Base-by-base conservation (phyloP, 2,888 invertebrate genomes). In the Zootermopsis nevadensis region DNA sequence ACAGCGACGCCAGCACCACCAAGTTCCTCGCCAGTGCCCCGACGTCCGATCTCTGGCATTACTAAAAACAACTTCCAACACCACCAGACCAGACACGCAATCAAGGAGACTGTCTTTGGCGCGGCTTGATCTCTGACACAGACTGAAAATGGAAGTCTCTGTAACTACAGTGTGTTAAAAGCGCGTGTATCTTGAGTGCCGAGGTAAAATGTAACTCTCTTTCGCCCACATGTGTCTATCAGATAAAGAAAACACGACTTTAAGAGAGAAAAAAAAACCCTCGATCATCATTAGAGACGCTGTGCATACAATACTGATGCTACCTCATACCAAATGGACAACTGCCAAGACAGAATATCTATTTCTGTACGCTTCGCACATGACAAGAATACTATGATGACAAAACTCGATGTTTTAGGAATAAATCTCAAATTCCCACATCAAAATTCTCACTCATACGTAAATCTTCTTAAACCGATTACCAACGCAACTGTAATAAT, bases 1-100 rank as follows among this genome's bases (percentile, higher is more conserved):
- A 93, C 93, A 86, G 93, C 90, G 88, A 92, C 91, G 24, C 90
- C 89, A 89, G 91, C 91, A 82, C 87, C 87, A 88, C 91, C 82
- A 74, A 53, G 74, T 55, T 69, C 79, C 27, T 42, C 30, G 42
- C 42, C 38, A 12, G 27, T 33, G 27, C 30, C 76, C 33, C 55
- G 27, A 60, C 79, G 35, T 35, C 79, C 79, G 33, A 33, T 19
- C 33, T 66, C 60, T 66, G n/a, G 19, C 79, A 79, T 79, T 24
- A 35, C 79, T 38, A 79, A 38, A 74, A 38, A 74, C 74, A 24
- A 38, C 74, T 35, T 38, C 60, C 60, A 27, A n/a, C 10, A 3
- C 60, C n/a, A n/a, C n/a, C 6, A n/a, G 10, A n/a, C 6, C 60
- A 27, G 27, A 8, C 60, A 60, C 24, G n/a, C 27, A 60, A n/a